Evolutionary conservation across 2,113 vertebrate species (phyloP).

Genomic region (Neodon shergylaensis): DNA sequence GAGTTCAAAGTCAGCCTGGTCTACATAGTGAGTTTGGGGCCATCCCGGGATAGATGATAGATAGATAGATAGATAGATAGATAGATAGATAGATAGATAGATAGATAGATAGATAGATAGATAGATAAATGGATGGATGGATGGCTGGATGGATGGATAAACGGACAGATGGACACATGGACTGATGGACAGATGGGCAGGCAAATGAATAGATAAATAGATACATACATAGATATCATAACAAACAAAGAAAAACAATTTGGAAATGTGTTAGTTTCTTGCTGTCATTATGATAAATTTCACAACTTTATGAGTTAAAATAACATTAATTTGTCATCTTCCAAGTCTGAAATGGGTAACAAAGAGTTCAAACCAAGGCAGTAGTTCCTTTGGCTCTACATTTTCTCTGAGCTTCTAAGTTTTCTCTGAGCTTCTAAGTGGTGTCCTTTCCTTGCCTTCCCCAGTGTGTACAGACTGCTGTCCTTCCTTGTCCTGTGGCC

Average conservation of each 20-base stretch:
- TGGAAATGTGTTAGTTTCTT: not conserved
- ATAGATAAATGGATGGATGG: rapidly evolving
- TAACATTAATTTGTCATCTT: not conserved
- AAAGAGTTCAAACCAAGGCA: not conserved
- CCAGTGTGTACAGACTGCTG: not conserved
- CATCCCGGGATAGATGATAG: not conserved
- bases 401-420: not conserved
- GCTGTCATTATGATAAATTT: not conserved
- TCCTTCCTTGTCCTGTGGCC: not conserved
- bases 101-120: no score
- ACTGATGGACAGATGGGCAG: no score
- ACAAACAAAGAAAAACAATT: not conserved
- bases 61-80: no score
- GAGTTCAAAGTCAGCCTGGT: not conserved
- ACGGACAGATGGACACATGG: no score
- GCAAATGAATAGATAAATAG: no score
- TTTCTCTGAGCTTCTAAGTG: not conserved
- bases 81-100: no score
- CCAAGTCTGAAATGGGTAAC: not conserved
- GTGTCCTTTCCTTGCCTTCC: not conserved
- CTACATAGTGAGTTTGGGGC: not conserved
- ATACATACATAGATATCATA: no score
- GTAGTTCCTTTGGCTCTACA: not conserved
- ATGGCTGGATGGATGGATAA: no score
- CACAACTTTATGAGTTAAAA: not conserved